A percentile compares a stretch with the other conserved stretches of the same genome.
These are phyloP conservation scores for Lampris incognitus DNA, from an alignment of 2,113 vertebrate genomes.

Conservation along the genomic window DNA sequence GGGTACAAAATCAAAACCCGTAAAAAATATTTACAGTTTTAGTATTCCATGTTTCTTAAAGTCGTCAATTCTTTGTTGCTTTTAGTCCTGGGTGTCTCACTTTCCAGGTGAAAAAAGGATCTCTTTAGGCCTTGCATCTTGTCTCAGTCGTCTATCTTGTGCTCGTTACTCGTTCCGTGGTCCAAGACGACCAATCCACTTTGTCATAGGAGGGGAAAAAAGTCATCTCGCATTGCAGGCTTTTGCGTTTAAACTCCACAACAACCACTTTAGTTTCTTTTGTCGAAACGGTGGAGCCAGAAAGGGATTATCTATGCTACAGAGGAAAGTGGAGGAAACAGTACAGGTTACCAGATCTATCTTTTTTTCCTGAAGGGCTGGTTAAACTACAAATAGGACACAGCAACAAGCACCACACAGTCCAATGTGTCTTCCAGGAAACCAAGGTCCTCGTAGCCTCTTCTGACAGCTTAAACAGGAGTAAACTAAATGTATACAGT, in stretches of 20 bases:
- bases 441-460: not conserved
- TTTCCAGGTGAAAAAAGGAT: conserved; percentile 11
- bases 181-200: conserved; percentile 14
- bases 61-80: conserved; percentile 11
- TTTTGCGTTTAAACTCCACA: not conserved
- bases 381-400: conserved; percentile 33
- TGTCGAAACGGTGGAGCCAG: conserved; percentile 13
- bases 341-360: conserved; percentile 30
- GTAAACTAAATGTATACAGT: conserved; percentile 19
- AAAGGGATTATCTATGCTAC: conserved; percentile 34
- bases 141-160: conserved; percentile 59
- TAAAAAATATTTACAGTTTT: conserved; percentile 62
- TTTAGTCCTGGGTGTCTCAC: conserved; percentile 12
- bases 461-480: conserved; percentile 12
- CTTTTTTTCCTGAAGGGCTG: conserved; percentile 47
- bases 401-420: conserved; percentile 23
- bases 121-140: conserved; percentile 1
- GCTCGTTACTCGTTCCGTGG: conserved; percentile 56
- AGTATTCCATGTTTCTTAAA: conserved; percentile 35
- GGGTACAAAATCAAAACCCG: conserved; percentile 61
- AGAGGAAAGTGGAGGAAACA: conserved; percentile 13
- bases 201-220: conserved; percentile 27
- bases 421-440: not conserved
- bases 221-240: conserved; percentile 9
- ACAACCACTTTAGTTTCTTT: conserved; percentile 8